These are phyloP conservation scores for Xestia ashworthii DNA, from an alignment of 2,888 invertebrate genomes.

Conservation along the genomic window DNA sequence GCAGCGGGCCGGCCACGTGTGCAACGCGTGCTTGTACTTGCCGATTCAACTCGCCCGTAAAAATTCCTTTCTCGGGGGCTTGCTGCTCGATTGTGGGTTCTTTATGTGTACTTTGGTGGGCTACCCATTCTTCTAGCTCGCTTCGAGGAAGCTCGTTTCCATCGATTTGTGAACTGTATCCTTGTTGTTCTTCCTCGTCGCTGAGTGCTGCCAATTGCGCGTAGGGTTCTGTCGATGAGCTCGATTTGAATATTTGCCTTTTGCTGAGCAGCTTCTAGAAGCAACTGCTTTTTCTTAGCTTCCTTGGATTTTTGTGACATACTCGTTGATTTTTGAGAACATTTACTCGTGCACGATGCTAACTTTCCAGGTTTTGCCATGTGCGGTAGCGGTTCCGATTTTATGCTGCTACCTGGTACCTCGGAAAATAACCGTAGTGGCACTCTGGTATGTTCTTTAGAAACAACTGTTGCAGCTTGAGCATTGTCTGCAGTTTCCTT, in stretches of 20 bases:
- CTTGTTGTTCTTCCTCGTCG: not conserved
- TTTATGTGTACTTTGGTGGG: not conserved
- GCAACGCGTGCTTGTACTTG: no score
- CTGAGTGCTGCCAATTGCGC: not conserved
- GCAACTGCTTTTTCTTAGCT: not conserved
- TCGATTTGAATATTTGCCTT: not conserved
- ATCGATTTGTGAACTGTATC: constrained; percentile 2
- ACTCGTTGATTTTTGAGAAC: not conserved
- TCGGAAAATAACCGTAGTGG: no score
- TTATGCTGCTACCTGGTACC: no score
- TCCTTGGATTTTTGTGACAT: not conserved
- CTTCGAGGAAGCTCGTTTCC: constrained; percentile 1
- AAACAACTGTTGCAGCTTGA: no score
- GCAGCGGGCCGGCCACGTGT: no score
- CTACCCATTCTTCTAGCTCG: not conserved
- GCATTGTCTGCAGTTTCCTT: no score
- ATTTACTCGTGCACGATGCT: not conserved
- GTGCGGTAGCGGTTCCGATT: no score
- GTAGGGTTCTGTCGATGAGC: not conserved
- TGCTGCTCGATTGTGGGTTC: constrained; percentile 4
- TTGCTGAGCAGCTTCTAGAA: not conserved
- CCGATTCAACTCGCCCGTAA: constrained; percentile 1
- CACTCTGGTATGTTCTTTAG: no score
- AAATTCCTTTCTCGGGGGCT: not conserved
- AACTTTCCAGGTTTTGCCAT: no score